These are phyloP conservation scores for Lepidocyrtoides sp. DNA, from an alignment of 2,888 invertebrate species.

Conservation along the genomic window DNA sequence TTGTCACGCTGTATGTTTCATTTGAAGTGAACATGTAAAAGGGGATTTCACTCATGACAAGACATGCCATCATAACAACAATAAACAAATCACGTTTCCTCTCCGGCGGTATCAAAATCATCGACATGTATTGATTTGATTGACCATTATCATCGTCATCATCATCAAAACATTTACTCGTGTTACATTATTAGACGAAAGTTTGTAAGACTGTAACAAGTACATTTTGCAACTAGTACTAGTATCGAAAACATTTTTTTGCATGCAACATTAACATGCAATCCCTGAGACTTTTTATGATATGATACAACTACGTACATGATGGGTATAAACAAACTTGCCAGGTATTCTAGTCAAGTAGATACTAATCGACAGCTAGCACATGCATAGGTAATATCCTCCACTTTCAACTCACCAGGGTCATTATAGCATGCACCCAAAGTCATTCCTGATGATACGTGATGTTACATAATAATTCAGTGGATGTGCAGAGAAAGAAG, in stretches of 20 bases:
- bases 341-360: conserved; percentile 61
- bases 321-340: not conserved
- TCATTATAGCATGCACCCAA: conserved; percentile 45
- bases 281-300: not conserved
- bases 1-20: conserved; percentile 33
- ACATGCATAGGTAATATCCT: conserved; percentile 51
- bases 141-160: conserved; percentile 31
- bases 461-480: conserved; percentile 69
- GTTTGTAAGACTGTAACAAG: not conserved
- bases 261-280: conserved; percentile 20
- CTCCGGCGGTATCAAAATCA: conserved; percentile 38
- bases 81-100: conserved; percentile 56
- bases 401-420: conserved; percentile 1
- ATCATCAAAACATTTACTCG: conserved; percentile 22
- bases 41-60: not conserved
- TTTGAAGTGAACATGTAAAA: not conserved
- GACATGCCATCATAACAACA: conserved; percentile 43
- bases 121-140: conserved; percentile 53
- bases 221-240: not conserved
- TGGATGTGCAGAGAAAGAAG: not conserved
- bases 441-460: conserved; percentile 55
- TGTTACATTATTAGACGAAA: conserved; percentile 32
- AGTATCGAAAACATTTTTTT: not conserved
- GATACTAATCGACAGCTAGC: conserved; percentile 75
- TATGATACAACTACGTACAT: not conserved